A percentile compares a stretch with the other conserved stretches of the same genome.
phyloP scores from a whole-genome alignment of 30 jellyfish, hydroid and myxozoan species.

The Calvadosia cruxmelitensis region DNA sequence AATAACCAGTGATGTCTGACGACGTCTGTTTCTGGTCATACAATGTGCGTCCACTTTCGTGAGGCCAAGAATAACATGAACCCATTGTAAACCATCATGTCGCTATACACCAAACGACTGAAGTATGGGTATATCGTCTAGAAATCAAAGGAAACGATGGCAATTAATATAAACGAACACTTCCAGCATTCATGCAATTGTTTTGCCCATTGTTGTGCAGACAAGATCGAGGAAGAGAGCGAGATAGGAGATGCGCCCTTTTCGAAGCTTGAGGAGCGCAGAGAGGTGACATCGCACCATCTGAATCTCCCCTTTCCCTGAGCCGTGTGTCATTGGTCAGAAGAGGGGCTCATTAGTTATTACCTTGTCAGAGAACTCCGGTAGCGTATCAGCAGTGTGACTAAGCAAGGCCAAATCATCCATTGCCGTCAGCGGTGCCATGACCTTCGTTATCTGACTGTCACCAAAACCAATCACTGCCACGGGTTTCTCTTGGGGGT shows the following conservation, averaged over 20 bases:
- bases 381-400: conserved; percentile 35
- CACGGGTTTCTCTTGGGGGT: conserved; percentile 41
- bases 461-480: conserved; percentile 64
- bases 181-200: too few species aligned
- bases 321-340: too few species aligned
- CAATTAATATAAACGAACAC: too few species aligned
- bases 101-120: conserved; percentile 63
- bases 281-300: neutral
- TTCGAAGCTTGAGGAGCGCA: too few species aligned
- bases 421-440: conserved; percentile 47
- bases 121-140: conserved; percentile 71
- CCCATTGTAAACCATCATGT: conserved; percentile 37
- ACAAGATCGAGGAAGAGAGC: too few species aligned
- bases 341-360: too few species aligned
- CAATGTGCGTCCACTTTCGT: conserved; percentile 76
- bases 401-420: conserved; percentile 56
- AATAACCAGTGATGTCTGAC: neutral
- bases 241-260: too few species aligned
- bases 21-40: conserved; percentile 12
- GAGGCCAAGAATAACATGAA: conserved; percentile 34
- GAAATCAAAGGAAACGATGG: too few species aligned
- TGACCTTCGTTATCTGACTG: conserved; percentile 32
- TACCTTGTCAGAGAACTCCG: conserved; percentile 75
- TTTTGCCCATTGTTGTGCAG: too few species aligned
- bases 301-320: too few species aligned